Conservation (phyloP, 2,113 vertebrate species). For the Platichthys flesus region DNA sequence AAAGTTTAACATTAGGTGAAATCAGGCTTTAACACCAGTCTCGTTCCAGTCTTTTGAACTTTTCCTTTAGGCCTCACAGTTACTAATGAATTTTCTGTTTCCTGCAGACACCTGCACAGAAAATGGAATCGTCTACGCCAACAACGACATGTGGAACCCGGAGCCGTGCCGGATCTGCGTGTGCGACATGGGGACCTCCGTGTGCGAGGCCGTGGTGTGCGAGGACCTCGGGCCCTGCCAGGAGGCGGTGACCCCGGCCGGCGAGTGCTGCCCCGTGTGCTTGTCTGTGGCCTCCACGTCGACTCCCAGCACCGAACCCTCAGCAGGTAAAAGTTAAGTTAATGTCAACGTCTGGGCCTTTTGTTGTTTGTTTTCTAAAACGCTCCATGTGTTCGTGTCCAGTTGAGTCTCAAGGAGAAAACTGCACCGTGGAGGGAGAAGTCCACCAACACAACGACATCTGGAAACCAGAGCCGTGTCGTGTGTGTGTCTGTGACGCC, state of each 20-base stretch:
- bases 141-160: slow-evolving; percentile 66
- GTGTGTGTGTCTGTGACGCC: slow-evolving; percentile 93
- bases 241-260: slow-evolving; percentile 50
- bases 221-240: slow-evolving; percentile 55
- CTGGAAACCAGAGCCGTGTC: slow-evolving; percentile 90
- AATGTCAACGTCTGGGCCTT: too few relatives aligned
- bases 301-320: not conserved
- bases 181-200: slow-evolving; percentile 38
- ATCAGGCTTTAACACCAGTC: too few relatives aligned
- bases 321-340: slow-evolving; percentile 11
- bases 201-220: slow-evolving; percentile 63
- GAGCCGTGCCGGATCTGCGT: slow-evolving; percentile 61
- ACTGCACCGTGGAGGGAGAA: slow-evolving; percentile 87
- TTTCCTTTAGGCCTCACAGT: not conserved
- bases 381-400: fast-evolving
- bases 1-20: not conserved
- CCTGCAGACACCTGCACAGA: slow-evolving; percentile 57
- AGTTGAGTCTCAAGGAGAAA: slow-evolving; percentile 63
- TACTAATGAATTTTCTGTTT: slow-evolving; percentile 5
- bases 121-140: slow-evolving; percentile 58
- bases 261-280: slow-evolving; percentile 73
- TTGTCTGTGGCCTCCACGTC: slow-evolving; percentile 8
- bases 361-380: not conserved
- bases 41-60: not conserved
- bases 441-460: slow-evolving; percentile 88